Conservation (phyloP, 2,888 invertebrate species). For the Cyclophora albipunctata region DNA sequence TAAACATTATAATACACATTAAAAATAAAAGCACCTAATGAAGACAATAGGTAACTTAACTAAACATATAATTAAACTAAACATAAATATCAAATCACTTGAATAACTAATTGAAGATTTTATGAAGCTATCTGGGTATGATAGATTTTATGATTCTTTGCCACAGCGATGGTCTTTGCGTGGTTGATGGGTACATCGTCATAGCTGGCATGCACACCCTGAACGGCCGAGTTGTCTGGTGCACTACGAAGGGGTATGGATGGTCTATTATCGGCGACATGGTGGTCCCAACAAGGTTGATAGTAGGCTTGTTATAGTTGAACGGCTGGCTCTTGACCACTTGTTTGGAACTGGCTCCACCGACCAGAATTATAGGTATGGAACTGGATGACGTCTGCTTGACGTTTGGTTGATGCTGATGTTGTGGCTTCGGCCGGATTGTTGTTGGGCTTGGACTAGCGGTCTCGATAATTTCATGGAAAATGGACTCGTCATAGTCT, state of each 20-base stretch:
- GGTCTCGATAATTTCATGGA: constrained; percentile 58
- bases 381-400: constrained; percentile 33
- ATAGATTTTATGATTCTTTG: constrained; percentile 50
- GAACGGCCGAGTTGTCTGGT: constrained; percentile 30
- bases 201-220: constrained; percentile 50
- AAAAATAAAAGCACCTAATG: no score
- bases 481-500: constrained; percentile 63
- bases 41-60: background rate
- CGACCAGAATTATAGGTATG: constrained; percentile 50
- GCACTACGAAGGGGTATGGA: constrained; percentile 59
- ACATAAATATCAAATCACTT: background rate
- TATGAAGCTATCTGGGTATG: constrained; percentile 39
- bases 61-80: background rate
- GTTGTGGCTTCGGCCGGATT: constrained; percentile 14
- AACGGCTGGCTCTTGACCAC: constrained; percentile 42
- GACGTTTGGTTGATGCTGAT: constrained; percentile 2
- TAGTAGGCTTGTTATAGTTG: constrained; percentile 40
- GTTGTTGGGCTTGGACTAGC: constrained; percentile 25
- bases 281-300: constrained; percentile 56
- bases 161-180: constrained; percentile 44
- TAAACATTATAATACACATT: no score
- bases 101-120: background rate
- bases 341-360: constrained; percentile 51
- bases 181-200: constrained; percentile 33
- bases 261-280: constrained; percentile 49